Evolutionary conservation across 2,888 invertebrate genomes (phyloP), one percentile per base, ranked within the genome.

Genomic region (Unio pictorum): DNA sequence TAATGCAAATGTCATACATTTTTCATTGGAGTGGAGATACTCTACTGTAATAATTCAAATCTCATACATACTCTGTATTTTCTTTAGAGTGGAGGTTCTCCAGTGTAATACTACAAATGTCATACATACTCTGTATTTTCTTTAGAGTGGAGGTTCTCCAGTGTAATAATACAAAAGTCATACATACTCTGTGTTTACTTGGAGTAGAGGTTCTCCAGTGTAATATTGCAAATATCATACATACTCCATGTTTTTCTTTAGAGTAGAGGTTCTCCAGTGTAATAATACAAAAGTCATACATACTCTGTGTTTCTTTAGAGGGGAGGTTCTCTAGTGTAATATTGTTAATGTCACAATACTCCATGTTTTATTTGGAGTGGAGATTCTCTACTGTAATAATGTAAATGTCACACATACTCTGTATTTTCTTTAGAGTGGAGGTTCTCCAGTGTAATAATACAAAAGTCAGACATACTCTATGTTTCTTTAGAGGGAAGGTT

Each of bases 211-310:
- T n/a, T n/a, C n/a, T n/a, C n/a, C n/a, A n/a, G n/a, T 64, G 82
- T 34, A 34, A 34, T 6, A 34, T 7, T 34, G 30, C 30, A 34
- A 7, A 34, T 4, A 5, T 30, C 4, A 4, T 30, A 30, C 4
- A 34, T 34, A n/a, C n/a, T n/a, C n/a, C n/a, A n/a, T n/a, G n/a
- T 83, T 28, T 85, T 87, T 75, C 68, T 63, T 81, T 75, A 3
- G 84, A 82, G 61, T 84, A 84, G 18, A 89, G 75, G 18, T 80
- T 75, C 68, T 85, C 87, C 72, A 86, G 81, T 64, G 82, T 34
- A 34, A 34, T 6, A 34, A 34, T 34, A 7, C 30, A 34, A 7
- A 34, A 4, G 30, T 30, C 4, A 4, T 30, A 30, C 4, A 34
- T 34, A 34, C 7, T 34, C 30, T 7, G 7, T 34, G 30, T 34